Evolutionary conservation across 2,113 vertebrate species (phyloP), one percentile per base, ranked within the genome.

Genomic region (Sturnira hondurensis): DNA sequence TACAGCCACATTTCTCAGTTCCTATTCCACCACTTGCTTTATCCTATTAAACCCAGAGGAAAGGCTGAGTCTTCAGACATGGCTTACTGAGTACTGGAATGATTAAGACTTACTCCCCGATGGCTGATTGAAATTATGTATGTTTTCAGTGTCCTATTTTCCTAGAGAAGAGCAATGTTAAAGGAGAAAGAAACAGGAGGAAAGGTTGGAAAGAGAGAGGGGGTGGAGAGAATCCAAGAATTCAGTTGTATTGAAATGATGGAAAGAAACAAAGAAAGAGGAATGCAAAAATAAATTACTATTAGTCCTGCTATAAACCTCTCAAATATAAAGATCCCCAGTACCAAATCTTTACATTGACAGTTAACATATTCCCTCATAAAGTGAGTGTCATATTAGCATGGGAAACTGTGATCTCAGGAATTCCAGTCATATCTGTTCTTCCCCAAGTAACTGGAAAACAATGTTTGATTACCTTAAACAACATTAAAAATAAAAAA

Each of bases 1-100:
- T 31, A 81, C 93, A 98, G 85, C 88, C 98, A 98, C 97, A 98
- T 98, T 98, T 98, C 97, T 96, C 97, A 95, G 97, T 98, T 98
- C 97, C 97, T 98, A 89, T 93, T 88, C 97, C 96, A 95, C 84
- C 89, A 33, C 90, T 90, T 73, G 80, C 95, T 98, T 98, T 98
- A 98, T 98, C 97, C 97, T 96, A 97, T 98, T 98, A 98, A 98
- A 97, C 96, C 96, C 96, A 97, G 96, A 97, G 86, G 95, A 98
- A 97, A 95, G 95, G 95, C 65, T 96, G 97, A 97, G 90, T 97
- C 96, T 97, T 98, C 38, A 43, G 96, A 97, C 93, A 96, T 86
- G 97, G 95, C 95, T 98, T 97, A 94, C 97, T 98, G 96, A 98
- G 97, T 96, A 94, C 43, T 95, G 94, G 87, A 85, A 93, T 88